Evolutionary conservation across 2,113 vertebrate genomes (phyloP).

Genomic region (Platichthys stellatus): DNA sequence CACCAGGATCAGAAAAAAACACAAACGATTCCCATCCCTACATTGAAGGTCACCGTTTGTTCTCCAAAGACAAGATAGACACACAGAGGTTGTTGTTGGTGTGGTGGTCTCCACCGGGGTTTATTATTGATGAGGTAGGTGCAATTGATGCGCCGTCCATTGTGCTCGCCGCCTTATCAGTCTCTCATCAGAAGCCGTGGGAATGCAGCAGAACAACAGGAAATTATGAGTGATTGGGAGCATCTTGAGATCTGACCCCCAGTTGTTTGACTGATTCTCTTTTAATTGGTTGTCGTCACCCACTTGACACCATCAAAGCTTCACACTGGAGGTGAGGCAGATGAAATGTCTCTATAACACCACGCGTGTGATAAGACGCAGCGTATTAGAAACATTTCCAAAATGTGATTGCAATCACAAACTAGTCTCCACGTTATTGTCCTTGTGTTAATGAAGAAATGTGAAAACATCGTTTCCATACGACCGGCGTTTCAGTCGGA

Average conservation of each 20-base stretch:
- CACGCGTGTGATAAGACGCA: slow-evolving; percentile 50
- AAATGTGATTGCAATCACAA: slow-evolving; percentile 67
- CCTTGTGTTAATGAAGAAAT: slow-evolving; percentile 61
- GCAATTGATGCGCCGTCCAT: slow-evolving; percentile 41
- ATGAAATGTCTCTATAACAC: slow-evolving; percentile 66
- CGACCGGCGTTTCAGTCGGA: neutral
- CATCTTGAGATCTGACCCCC: slow-evolving; percentile 81
- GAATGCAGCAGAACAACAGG: slow-evolving; percentile 71
- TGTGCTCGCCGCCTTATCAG: slow-evolving; percentile 50
- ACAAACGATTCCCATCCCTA: neutral
- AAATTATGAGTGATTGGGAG: slow-evolving; percentile 79
- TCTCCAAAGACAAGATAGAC: slow-evolving; percentile 32
- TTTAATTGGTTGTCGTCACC: slow-evolving; percentile 80
- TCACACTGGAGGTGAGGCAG: slow-evolving; percentile 69
- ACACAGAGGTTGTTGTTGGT: neutral
- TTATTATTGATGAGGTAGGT: slow-evolving; percentile 44
- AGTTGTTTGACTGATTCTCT: slow-evolving; percentile 81
- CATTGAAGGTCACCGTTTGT: no score
- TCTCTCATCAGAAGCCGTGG: slow-evolving; percentile 63
- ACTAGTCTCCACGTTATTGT: slow-evolving; percentile 55
- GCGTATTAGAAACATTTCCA: slow-evolving; percentile 43
- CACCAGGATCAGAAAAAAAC: neutral
- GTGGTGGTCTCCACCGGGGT: neutral
- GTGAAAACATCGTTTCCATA: slow-evolving; percentile 28
- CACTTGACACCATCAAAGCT: slow-evolving; percentile 78